These are phyloP conservation scores for Seriola dumerili DNA, from an alignment of 2,113 vertebrate species.

Conservation along the genomic window DNA sequence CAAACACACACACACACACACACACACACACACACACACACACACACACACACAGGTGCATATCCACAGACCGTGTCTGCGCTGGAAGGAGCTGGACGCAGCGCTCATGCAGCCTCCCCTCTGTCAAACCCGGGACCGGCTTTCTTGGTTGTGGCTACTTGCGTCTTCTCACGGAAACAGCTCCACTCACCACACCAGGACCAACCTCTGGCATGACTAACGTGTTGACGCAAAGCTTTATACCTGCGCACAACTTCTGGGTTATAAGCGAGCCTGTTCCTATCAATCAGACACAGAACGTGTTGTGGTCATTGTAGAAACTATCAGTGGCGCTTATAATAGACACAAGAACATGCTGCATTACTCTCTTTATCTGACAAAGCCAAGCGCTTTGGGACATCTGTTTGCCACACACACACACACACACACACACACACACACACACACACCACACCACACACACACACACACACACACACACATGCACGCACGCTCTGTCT, in stretches of 20 bases:
- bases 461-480: neutral
- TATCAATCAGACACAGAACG: constrained; percentile 24
- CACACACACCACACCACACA: constrained; percentile 15
- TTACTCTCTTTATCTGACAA: constrained; percentile 69
- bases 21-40: constrained; percentile 20
- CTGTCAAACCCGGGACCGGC: constrained; percentile 42
- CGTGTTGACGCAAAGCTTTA: constrained; percentile 32
- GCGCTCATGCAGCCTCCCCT: constrained; percentile 15
- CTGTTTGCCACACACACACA: constrained; percentile 61
- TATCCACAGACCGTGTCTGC: constrained; percentile 32
- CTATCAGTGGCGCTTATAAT: constrained; percentile 17
- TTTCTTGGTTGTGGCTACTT: neutral
- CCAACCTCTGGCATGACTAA: constrained; percentile 46
- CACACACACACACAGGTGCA: constrained; percentile 37
- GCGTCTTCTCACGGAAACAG: neutral
- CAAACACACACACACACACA: neutral
- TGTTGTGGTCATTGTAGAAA: constrained; percentile 13
- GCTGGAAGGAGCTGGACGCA: constrained; percentile 32
- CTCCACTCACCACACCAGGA: constrained; percentile 22
- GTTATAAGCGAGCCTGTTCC: neutral
- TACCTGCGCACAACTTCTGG: constrained; percentile 62
- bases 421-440: constrained; percentile 21
- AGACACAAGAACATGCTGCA: constrained; percentile 60
- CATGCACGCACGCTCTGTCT: constrained; percentile 8
- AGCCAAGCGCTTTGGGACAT: constrained; percentile 72